Percentiles rank a stretch among this genome's conserved stretches.
Conservation (phyloP, 2,797 vertebrate species). For the Silurus aristotelis region DNA sequence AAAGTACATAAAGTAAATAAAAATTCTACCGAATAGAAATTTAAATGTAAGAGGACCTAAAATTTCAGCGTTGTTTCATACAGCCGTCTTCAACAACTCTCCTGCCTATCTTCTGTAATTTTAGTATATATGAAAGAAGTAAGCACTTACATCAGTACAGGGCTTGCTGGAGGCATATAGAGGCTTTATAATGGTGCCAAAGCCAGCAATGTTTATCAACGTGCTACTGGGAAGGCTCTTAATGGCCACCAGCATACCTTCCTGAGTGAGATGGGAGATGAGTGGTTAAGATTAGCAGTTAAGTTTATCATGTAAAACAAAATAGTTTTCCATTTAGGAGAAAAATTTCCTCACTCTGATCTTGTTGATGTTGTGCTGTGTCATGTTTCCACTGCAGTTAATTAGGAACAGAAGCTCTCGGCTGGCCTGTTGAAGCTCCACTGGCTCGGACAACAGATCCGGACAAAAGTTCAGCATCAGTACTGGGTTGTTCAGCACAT, state of each 20-base stretch:
- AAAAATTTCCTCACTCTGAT: conserved; percentile 80
- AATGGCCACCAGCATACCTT: conserved; percentile 86
- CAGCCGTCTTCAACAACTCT: not conserved
- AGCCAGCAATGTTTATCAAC: conserved; percentile 83
- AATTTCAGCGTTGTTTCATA: not conserved
- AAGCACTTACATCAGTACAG: conserved; percentile 84
- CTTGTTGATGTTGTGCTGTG: conserved; percentile 70
- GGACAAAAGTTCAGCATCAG: conserved; percentile 98
- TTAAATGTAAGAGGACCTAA: not conserved
- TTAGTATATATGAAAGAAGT: not conserved
- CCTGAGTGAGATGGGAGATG: conserved; percentile 69
- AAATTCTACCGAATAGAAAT: too few relatives aligned
- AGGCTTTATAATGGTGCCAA: conserved; percentile 77
- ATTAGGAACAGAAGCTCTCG: conserved; percentile 90
- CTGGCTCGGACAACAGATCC: conserved; percentile 67
- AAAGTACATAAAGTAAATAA: too few relatives aligned
- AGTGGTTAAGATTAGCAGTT: not conserved
- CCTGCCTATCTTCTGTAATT: not conserved
- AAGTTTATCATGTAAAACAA: not conserved
- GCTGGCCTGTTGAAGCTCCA: conserved; percentile 82
- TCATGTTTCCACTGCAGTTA: conserved; percentile 76
- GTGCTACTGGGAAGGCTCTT: conserved; percentile 89
- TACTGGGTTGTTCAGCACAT: conserved; percentile 89
- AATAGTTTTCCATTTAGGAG: not conserved
- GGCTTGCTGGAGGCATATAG: conserved; percentile 86